A percentile compares a stretch with the other conserved stretches of the same genome.
These are phyloP conservation scores for Sebastes cheni DNA, from an alignment of 2,797 vertebrate genomes.

Conservation along the genomic window DNA sequence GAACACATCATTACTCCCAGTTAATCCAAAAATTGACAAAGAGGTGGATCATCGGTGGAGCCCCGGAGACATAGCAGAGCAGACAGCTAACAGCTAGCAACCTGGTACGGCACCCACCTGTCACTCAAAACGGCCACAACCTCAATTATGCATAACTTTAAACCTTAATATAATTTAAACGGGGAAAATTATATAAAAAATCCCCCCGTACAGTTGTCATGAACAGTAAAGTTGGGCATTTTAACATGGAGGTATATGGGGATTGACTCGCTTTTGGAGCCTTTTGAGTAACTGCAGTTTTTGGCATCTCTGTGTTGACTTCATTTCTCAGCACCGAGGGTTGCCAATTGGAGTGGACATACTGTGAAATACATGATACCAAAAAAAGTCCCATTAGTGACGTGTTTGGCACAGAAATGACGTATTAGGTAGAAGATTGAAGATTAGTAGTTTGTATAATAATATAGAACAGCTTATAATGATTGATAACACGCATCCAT, in stretches of 20 bases:
- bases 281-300: not conserved
- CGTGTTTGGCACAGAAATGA: not conserved
- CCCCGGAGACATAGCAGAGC: not conserved
- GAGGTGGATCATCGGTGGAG: not conserved
- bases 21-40: not conserved
- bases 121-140: not conserved
- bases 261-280: not conserved
- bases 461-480: not conserved
- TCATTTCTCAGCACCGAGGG: too few relatives aligned
- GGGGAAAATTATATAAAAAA: not conserved
- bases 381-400: not conserved
- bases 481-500: slow-evolving; percentile 12
- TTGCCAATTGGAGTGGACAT: too few relatives aligned
- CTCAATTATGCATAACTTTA: not conserved
- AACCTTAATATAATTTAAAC: not conserved
- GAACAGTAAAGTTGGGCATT: not conserved
- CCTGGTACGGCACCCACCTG: not conserved
- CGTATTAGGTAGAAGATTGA: not conserved
- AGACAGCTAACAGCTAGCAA: not conserved
- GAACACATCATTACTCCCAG: not conserved
- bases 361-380: not conserved
- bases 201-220: not conserved
- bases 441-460: not conserved
- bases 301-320: too few relatives aligned
- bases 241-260: not conserved